A percentile compares a stretch with the other conserved stretches of the same genome.
These are phyloP conservation scores for Silurus glanis DNA, from an alignment of 2,113 vertebrate species.

Conservation along the genomic window DNA sequence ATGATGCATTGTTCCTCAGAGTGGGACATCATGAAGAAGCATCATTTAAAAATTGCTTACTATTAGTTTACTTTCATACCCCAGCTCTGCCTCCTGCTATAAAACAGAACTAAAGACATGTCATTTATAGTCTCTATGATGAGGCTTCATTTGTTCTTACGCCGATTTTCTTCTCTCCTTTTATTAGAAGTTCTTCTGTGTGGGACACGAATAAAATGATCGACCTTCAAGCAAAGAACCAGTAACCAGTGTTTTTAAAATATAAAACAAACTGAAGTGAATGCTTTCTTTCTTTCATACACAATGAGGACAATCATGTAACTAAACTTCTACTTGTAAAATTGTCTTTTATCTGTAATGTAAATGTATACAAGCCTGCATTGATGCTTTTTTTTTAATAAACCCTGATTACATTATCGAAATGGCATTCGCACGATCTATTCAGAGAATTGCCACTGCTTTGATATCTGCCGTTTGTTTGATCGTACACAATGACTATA, in stretches of 20 bases:
- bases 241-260: neutral
- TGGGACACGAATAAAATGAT: neutral
- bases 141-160: neutral
- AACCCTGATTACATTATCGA: neutral
- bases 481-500: too few relatives aligned
- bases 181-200: conserved; percentile 30
- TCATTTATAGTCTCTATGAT: neutral
- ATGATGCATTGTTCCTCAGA: neutral
- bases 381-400: neutral
- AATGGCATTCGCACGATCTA: neutral
- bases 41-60: neutral
- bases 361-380: neutral
- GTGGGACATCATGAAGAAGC: neutral
- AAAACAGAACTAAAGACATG: neutral
- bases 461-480: neutral
- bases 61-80: neutral
- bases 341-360: neutral
- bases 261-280: neutral
- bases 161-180: neutral
- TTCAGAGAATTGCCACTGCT: neutral
- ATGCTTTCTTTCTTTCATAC: neutral
- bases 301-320: neutral
- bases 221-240: neutral
- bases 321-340: neutral
- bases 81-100: neutral